Conservation (phyloP, 1,140 invertebrate genomes). For the Microplitis mediator region DNA sequence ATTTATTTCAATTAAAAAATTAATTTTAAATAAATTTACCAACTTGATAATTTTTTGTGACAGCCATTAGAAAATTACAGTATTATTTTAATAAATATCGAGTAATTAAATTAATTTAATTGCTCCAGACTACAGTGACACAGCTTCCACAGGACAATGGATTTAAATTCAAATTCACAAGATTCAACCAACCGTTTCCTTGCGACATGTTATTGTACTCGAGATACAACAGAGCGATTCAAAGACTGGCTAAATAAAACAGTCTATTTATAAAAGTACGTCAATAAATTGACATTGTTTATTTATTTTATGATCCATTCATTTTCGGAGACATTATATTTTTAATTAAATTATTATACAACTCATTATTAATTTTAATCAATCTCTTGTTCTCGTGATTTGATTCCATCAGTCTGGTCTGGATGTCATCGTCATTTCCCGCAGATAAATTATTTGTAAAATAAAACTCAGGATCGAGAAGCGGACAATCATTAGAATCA, state of each 20-base stretch:
- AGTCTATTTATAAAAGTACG: too few relatives aligned
- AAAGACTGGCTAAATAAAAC: too few relatives aligned
- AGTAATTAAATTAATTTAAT: too few relatives aligned
- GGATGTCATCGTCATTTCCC: background rate
- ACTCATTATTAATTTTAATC: slow-evolving; percentile 59
- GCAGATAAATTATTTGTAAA: slow-evolving; percentile 5
- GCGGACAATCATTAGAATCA: slow-evolving; percentile 42
- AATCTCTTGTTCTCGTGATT: slow-evolving; percentile 57
- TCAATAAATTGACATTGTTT: background rate
- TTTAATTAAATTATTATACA: slow-evolving; percentile 62
- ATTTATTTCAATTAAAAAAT: too few relatives aligned
- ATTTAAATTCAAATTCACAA: background rate
- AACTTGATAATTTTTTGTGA: too few relatives aligned
- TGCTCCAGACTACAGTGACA: too few relatives aligned
- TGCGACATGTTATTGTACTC: slow-evolving; percentile 1
- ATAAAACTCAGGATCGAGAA: slow-evolving; percentile 44
- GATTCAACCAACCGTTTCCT: slow-evolving; percentile 17
- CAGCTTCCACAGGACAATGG: too few relatives aligned
- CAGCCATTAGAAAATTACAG: too few relatives aligned
- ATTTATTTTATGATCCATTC: background rate
- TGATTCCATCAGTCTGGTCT: slow-evolving; percentile 40
- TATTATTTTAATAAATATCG: too few relatives aligned
- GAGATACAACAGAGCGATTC: too few relatives aligned
- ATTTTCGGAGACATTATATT: slow-evolving; percentile 24
- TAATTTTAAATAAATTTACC: too few relatives aligned